Evolutionary conservation across 1,140 invertebrate genomes (phyloP).

Genomic region (Callitettix versicolor): DNA sequence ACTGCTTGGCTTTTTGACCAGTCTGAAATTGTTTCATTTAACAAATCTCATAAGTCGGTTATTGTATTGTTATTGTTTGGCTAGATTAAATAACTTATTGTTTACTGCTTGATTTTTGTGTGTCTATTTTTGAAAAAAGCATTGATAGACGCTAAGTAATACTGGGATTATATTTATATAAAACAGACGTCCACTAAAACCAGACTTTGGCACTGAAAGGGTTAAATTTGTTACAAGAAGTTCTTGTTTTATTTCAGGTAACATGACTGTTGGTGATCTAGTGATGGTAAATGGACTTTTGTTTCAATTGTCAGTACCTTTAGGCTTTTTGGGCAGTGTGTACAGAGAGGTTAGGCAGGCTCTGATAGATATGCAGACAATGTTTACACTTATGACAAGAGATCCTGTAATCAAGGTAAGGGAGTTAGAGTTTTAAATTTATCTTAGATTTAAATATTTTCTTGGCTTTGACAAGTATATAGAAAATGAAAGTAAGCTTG

Average conservation of each 20-base stretch:
- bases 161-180: too few species aligned
- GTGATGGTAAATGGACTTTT: slow-evolving; percentile 98
- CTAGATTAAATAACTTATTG: too few species aligned
- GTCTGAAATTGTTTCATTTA: too few species aligned
- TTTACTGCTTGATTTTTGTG: too few species aligned
- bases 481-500: background rate
- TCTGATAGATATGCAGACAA: slow-evolving; percentile 95
- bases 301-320: slow-evolving; percentile 93
- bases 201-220: too few species aligned
- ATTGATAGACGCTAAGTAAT: too few species aligned
- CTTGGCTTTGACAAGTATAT: background rate
- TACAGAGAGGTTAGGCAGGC: slow-evolving; percentile 96
- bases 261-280: slow-evolving; percentile 94
- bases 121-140: too few species aligned
- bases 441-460: background rate
- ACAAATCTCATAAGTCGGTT: too few species aligned
- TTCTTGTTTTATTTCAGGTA: slow-evolving; percentile 46
- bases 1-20: too few species aligned
- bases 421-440: background rate
- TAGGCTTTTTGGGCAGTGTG: slow-evolving; percentile 94
- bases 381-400: slow-evolving; percentile 90
- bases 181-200: too few species aligned
- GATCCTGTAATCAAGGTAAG: slow-evolving; percentile 63
- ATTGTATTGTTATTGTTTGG: too few species aligned
- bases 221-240: too few species aligned